These are phyloP conservation scores for Eupithecia dodoneata DNA, from an alignment of 2,888 invertebrate genomes.

Conservation along the genomic window DNA sequence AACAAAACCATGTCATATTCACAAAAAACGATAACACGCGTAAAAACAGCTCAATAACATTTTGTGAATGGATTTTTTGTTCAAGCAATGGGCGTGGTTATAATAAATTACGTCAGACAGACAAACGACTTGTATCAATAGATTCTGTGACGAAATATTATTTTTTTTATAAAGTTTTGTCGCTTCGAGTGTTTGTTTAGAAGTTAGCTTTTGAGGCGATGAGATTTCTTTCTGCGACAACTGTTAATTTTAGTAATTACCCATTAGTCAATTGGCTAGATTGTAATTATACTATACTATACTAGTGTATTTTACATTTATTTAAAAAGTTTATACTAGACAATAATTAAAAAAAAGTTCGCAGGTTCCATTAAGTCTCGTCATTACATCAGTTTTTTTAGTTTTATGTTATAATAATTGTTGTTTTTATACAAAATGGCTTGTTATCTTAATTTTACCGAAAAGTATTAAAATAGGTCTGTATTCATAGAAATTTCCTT, in stretches of 20 bases:
- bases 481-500: too few species aligned
- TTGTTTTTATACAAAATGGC: too few species aligned
- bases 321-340: too few species aligned
- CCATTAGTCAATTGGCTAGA: too few species aligned
- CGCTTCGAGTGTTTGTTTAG: slow-evolving; percentile 12
- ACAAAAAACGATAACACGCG: slow-evolving; percentile 28
- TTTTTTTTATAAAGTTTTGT: slow-evolving; percentile 9
- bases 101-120: slow-evolving; percentile 46
- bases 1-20: slow-evolving; percentile 10
- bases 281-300: too few species aligned
- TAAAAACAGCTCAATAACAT: slow-evolving; percentile 33
- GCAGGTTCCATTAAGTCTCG: too few species aligned
- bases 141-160: slow-evolving; percentile 26
- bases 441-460: too few species aligned
- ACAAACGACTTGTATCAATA: slow-evolving; percentile 33
- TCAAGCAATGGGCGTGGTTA: slow-evolving; percentile 43
- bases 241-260: not conserved
- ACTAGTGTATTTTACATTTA: too few species aligned
- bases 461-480: too few species aligned
- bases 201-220: not conserved
- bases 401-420: too few species aligned
- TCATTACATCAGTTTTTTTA: too few species aligned
- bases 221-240: not conserved
- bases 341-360: too few species aligned
- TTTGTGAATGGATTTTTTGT: slow-evolving; percentile 38